A percentile compares a stretch with the other conserved stretches of the same genome.
These are phyloP conservation scores for Sipha flava DNA, from an alignment of 1,140 invertebrate species.

Conservation along the genomic window DNA sequence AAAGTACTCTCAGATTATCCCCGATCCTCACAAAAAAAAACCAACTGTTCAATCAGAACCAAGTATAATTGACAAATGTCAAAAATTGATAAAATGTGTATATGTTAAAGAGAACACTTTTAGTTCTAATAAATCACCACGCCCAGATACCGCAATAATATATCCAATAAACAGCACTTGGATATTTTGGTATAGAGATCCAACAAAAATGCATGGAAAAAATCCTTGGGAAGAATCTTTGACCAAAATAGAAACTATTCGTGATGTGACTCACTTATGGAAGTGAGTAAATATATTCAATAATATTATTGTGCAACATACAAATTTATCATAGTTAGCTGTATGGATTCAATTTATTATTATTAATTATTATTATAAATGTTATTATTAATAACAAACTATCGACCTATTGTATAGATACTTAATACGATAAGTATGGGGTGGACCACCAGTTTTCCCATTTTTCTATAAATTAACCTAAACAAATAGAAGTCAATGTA, in stretches of 20 bases:
- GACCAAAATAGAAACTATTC: not conserved
- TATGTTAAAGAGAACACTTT: not conserved
- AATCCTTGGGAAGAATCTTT: not conserved
- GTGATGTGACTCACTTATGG: not conserved
- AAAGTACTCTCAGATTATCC: not conserved
- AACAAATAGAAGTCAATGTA: too few species aligned
- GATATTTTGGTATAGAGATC: slow-evolving; percentile 5
- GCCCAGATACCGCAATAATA: not conserved
- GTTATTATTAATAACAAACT: too few species aligned
- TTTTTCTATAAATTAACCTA: too few species aligned
- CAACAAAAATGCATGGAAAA: not conserved
- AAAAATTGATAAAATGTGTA: not conserved
- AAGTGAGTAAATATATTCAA: slow-evolving; percentile 1
- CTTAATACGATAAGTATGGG: too few species aligned
- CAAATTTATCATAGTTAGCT: too few species aligned
- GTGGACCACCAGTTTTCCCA: too few species aligned
- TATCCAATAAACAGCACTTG: not conserved
- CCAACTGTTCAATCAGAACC: not conserved
- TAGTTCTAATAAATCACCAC: not conserved
- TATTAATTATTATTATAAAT: too few species aligned
- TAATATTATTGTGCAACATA: too few species aligned
- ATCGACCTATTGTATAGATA: too few species aligned
- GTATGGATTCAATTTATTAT: too few species aligned
- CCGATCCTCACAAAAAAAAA: too few species aligned
- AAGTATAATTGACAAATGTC: not conserved